Evolutionary conservation across 92 coral and sea anemone species (phyloP).

Genomic region (Montipora capitata): DNA sequence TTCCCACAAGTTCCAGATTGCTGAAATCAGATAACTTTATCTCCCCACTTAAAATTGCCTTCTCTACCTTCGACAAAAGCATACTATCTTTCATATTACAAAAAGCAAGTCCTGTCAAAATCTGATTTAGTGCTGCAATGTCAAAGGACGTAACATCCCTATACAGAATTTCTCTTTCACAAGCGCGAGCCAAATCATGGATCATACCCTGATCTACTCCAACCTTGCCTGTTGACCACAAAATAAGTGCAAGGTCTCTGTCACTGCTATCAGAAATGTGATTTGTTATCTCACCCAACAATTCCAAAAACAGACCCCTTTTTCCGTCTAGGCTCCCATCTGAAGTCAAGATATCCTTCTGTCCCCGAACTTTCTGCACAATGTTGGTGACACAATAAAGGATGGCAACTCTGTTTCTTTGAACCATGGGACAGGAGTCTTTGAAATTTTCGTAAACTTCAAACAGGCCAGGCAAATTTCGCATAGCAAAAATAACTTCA

Average conservation of each 20-base stretch:
- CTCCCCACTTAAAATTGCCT: not conserved
- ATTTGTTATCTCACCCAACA: not conserved
- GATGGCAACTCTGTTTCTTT: slow-evolving; percentile 10
- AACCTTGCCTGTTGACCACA: slow-evolving; percentile 15
- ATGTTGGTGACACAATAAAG: not conserved
- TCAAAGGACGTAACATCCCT: not conserved
- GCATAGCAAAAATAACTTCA: not conserved
- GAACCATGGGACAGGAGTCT: slow-evolving; percentile 15
- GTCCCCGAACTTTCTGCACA: too few species aligned
- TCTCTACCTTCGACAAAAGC: not conserved
- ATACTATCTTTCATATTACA: not conserved
- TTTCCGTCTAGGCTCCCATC: not conserved
- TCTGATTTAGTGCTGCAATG: slow-evolving; percentile 6
- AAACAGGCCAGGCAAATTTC: slow-evolving; percentile 15
- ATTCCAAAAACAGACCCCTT: not conserved
- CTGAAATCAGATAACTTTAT: not conserved
- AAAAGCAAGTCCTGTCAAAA: slow-evolving; percentile 27
- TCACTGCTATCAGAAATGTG: not conserved
- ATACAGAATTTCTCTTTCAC: slow-evolving; percentile 16
- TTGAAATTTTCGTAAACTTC: slow-evolving; percentile 12
- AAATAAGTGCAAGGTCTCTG: not conserved
- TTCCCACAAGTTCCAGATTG: slow-evolving; percentile 15
- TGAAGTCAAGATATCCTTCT: not conserved
- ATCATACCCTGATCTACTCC: not conserved
- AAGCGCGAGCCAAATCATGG: not conserved